These are phyloP conservation scores for Lepidothrix coronata DNA, from an alignment of 2,113 vertebrate species.

Conservation along the genomic window DNA sequence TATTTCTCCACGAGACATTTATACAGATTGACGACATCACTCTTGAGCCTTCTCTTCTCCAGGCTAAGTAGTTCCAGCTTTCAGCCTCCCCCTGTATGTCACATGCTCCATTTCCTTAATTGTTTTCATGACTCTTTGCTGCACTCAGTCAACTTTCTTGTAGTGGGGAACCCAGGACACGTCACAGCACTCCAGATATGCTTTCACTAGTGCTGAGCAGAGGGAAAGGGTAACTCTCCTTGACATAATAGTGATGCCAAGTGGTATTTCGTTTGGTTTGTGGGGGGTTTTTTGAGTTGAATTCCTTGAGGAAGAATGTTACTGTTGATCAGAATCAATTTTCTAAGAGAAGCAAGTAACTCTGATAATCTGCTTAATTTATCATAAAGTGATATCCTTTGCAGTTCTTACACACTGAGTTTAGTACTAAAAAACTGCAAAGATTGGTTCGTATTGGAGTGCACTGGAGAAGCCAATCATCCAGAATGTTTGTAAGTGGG, in stretches of 20 bases:
- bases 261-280: not conserved
- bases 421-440: not conserved
- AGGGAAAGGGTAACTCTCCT: not conserved
- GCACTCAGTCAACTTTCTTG: not conserved
- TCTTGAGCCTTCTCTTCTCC: not conserved
- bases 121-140: not conserved
- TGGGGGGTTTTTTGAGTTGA: not conserved
- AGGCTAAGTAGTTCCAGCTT: not conserved
- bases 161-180: not conserved
- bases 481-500: not conserved
- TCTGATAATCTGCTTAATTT: not conserved
- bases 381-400: not conserved
- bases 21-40: not conserved
- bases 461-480: rapidly evolving
- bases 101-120: not conserved
- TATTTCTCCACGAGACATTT: not conserved
- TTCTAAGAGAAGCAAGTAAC: not conserved
- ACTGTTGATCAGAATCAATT: not conserved
- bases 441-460: not conserved
- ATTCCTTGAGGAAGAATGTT: not conserved
- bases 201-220: not conserved
- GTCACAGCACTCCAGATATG: not conserved
- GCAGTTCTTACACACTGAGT: not conserved
- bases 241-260: not conserved
- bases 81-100: not conserved